A percentile compares a stretch with the other conserved stretches of the same genome.
Conservation (phyloP, 2,113 vertebrate genomes). For the Sporophila hypoxantha region DNA sequence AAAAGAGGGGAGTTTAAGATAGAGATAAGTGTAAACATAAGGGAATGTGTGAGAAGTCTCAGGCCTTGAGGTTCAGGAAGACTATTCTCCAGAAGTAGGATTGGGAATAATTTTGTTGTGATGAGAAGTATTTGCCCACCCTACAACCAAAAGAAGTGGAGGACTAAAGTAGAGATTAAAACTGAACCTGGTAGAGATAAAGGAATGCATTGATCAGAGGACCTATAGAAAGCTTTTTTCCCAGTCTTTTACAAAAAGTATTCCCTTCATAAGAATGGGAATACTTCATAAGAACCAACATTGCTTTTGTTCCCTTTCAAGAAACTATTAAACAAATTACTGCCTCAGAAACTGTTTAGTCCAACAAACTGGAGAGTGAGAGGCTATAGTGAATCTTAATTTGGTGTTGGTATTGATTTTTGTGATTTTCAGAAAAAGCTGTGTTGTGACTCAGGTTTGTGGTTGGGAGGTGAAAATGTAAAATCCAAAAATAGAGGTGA, state of each 20-base stretch:
- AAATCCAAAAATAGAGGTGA: not conserved
- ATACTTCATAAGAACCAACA: not conserved
- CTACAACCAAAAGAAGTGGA: not conserved
- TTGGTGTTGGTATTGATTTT: not conserved
- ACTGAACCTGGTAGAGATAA: not conserved
- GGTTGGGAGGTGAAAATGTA: not conserved
- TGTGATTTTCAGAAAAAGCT: not conserved
- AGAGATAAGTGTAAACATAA: not conserved
- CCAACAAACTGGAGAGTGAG: not conserved
- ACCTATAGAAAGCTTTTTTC: not conserved
- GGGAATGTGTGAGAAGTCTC: not conserved
- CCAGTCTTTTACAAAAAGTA: not conserved
- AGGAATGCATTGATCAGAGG: not conserved
- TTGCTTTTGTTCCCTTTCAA: not conserved
- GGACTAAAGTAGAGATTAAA: not conserved
- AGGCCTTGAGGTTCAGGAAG: not conserved
- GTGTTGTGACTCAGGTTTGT: not conserved
- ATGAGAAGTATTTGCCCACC: not conserved
- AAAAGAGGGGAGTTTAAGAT: not conserved
- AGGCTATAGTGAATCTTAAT: not conserved
- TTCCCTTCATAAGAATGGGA: not conserved
- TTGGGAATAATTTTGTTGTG: not conserved
- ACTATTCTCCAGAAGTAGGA: not conserved
- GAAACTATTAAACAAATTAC: not conserved
- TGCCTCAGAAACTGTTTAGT: not conserved